Percentiles rank a stretch among this genome's conserved stretches.
Evolutionary conservation across 2,888 invertebrate species (phyloP).

Genomic region (Ophion slaviceki): DNA sequence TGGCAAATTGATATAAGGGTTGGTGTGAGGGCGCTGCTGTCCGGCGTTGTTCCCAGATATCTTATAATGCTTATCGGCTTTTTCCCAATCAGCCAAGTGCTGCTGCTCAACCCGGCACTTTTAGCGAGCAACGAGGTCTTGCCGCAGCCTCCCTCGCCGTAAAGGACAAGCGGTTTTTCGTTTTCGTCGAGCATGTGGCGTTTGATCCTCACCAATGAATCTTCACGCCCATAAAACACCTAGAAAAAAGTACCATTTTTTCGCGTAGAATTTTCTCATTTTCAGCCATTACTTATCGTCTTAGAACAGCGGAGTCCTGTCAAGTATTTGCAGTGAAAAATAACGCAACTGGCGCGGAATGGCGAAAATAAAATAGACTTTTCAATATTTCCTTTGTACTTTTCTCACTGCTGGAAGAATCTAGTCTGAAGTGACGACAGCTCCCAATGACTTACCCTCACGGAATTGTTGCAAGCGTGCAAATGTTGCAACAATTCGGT

Average conservation of each 20-base stretch:
- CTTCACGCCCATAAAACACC: constrained; percentile 97
- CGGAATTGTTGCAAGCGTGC: constrained; percentile 97
- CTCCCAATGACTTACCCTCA: constrained; percentile 85
- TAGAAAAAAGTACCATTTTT: constrained; percentile 71
- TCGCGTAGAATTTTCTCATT: neutral
- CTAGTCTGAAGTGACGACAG: neutral
- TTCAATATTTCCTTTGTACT: neutral
- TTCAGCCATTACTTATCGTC: neutral
- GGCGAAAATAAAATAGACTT: neutral
- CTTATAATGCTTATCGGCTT: constrained; percentile 94
- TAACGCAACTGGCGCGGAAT: neutral
- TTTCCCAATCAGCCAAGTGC: constrained; percentile 89
- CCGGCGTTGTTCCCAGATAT: constrained; percentile 98
- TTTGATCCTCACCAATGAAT: constrained; percentile 91
- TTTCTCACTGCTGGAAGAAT: no score
- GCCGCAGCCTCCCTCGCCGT: constrained; percentile 98
- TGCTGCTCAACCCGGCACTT: constrained; percentile 92
- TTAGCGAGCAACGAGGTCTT: constrained; percentile 98
- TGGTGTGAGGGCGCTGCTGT: constrained; percentile 97
- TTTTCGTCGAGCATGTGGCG: constrained; percentile 93
- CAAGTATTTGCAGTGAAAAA: no score
- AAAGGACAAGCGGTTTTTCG: constrained; percentile 95
- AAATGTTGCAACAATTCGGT: constrained; percentile 97
- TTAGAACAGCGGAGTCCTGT: no score
- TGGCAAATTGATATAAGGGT: constrained; percentile 97